Conservation (phyloP, 1,140 invertebrate genomes). For the Gryon sp. region DNA sequence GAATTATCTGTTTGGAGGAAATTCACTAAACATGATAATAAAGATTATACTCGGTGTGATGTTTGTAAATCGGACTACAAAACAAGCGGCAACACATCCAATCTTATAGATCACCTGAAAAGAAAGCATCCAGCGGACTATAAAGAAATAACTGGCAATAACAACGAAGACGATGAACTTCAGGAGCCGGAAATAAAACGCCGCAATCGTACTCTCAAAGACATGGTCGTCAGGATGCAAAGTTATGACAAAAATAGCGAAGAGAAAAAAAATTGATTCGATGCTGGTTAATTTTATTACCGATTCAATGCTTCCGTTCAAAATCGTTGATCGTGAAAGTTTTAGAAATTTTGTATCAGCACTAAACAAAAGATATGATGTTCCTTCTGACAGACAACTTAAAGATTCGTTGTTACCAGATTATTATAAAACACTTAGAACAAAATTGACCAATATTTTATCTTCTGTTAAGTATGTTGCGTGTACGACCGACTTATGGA, state of each 20-base stretch:
- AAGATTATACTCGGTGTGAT: slow-evolving; percentile 3
- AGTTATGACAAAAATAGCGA: slow-evolving; percentile 1
- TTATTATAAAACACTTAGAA: not conserved
- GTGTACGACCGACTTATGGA: slow-evolving; percentile 36
- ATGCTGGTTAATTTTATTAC: not conserved
- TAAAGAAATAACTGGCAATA: no score
- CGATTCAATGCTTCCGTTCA: slow-evolving; percentile 7
- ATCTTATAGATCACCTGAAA: slow-evolving; percentile 24
- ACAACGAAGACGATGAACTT: no score
- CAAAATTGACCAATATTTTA: no score
- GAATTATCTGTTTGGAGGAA: slow-evolving; percentile 3
- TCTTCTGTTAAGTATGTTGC: no score
- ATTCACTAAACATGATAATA: slow-evolving; percentile 14
- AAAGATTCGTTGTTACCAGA: not conserved
- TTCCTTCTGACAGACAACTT: not conserved
- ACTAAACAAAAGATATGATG: slow-evolving; percentile 4
- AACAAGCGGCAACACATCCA: slow-evolving; percentile 17
- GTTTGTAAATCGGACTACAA: slow-evolving; percentile 22
- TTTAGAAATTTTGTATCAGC: slow-evolving; percentile 2
- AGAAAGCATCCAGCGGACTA: slow-evolving; percentile 4
- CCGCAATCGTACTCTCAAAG: slow-evolving; percentile 1
- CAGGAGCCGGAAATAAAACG: not conserved
- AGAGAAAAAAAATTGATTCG: slow-evolving; percentile 1
- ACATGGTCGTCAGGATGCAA: slow-evolving; percentile 1
- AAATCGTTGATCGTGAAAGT: not conserved